Evolutionary conservation across 1,140 invertebrate species (phyloP).

Genomic region (Laupala kohalensis): DNA sequence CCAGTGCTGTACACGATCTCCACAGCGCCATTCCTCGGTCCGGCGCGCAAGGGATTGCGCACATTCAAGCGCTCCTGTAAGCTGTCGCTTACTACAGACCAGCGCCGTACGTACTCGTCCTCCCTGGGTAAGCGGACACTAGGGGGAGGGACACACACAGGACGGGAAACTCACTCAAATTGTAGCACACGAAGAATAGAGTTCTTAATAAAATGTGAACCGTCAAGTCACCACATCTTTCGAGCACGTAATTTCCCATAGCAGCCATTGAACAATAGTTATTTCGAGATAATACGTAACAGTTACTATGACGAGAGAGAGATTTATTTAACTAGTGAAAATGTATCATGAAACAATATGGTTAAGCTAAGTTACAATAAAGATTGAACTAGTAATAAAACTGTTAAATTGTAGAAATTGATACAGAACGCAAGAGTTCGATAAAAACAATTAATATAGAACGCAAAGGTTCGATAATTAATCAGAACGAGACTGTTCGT

Average conservation of each 20-base stretch:
- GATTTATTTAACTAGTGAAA: too few relatives aligned
- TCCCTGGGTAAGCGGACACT: constrained; percentile 11
- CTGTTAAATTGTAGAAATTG: too few relatives aligned
- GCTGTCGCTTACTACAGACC: constrained; percentile 10
- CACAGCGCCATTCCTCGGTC: constrained; percentile 24
- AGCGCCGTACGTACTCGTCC: constrained; percentile 17
- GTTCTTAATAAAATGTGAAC: not conserved
- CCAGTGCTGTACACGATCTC: constrained; percentile 42
- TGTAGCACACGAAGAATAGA: not conserved
- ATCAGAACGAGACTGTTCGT: too few relatives aligned
- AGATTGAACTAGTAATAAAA: too few relatives aligned
- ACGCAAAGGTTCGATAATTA: too few relatives aligned
- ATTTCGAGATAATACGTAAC: not conserved
- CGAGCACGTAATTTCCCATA: not conserved
- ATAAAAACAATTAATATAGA: too few relatives aligned
- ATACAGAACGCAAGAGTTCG: too few relatives aligned
- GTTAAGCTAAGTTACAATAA: too few relatives aligned
- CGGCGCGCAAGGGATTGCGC: constrained; percentile 10
- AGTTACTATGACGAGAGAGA: not conserved
- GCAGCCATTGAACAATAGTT: not conserved
- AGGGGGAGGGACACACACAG: not conserved
- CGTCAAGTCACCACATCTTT: not conserved
- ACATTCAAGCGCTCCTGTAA: constrained; percentile 15
- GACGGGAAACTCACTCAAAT: not conserved
- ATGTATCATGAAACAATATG: too few relatives aligned